Evolutionary conservation across 2,888 invertebrate species (phyloP), one percentile per base, ranked within the genome.

Genomic region (Diarsia brunnea): DNA sequence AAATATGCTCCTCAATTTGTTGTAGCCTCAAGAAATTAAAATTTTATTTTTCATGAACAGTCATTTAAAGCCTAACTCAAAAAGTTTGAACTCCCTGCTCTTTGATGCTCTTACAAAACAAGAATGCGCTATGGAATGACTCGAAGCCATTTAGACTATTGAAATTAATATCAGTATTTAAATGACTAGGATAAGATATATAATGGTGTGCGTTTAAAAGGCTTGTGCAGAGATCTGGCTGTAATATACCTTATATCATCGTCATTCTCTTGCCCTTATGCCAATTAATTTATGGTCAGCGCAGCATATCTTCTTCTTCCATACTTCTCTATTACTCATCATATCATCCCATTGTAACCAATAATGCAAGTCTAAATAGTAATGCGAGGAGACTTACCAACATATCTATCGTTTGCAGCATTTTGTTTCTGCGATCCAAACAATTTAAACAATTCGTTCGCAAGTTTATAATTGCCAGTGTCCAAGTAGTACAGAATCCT

Each of bases 381-480:
- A 16, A 51, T 47, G 1, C 14, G 78, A 71, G 38, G 27, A 24
- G 10, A 49, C 85, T 85, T 75, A 89, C 89, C 81, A 60, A 31
- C 19, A 45, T 70, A 38, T 55, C 61, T 67, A 60, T 75, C 58
- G 55, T 58, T 69, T 45, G 51, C 10, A 47, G 43, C 67, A 31
- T 72, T 76, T 55, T 67, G 60, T 45, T 78, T 92, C 69, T 90
- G 90, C 16, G 78, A 79, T 0, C 92, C 79, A 69, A 96, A 92
- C 31, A 93, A 85, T 81, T 92, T 94, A 64, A 92, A 96, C 38
- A 96, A 75, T 75, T 96, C 94, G 75, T 91, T 92, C 0, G 95
- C 96, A 19, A 95, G 81, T 55, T 84, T 85, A 73, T 89, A 78
- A 80, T 95, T 94, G 1, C 94, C 95, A 45, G 60, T 85, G n/a